These are phyloP conservation scores for Ypsolopha scabrella DNA, from an alignment of 2,888 invertebrate genomes.

Conservation along the genomic window DNA sequence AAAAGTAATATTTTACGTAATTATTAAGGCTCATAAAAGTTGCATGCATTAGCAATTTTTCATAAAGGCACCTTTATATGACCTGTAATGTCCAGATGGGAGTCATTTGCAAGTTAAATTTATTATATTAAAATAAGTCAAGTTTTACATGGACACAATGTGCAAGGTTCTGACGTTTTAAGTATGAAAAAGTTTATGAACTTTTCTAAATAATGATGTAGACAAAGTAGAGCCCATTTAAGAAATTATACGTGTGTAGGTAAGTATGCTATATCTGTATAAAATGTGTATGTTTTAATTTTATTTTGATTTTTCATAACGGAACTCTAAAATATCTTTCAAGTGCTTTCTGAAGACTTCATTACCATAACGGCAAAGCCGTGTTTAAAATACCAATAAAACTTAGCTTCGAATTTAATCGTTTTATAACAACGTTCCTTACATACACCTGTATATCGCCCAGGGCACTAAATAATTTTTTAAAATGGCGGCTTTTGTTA, in stretches of 20 bases:
- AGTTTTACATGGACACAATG: no score
- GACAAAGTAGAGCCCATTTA: no score
- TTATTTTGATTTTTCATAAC: no score
- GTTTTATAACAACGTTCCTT: conserved; percentile 33
- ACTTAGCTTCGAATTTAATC: conserved; percentile 19
- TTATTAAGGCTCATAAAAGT: no score
- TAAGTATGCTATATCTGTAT: background rate
- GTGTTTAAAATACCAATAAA: background rate
- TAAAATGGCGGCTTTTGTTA: conserved; percentile 28
- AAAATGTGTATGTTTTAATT: no score
- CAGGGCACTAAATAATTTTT: conserved; percentile 27
- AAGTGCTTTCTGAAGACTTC: no score
- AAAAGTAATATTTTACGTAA: no score
- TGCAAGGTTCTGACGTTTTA: background rate
- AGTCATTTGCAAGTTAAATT: conserved; percentile 7
- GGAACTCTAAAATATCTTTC: no score
- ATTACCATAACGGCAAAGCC: background rate
- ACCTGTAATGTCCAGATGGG: conserved; percentile 3
- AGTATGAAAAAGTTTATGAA: background rate
- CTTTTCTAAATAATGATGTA: background rate
- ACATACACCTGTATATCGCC: conserved; percentile 12
- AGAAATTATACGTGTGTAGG: no score
- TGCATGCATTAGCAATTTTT: conserved; percentile 15
- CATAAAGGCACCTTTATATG: conserved; percentile 17
- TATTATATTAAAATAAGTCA: background rate